Conservation (phyloP, 2,888 invertebrate genomes). For the Hydrotaea diabolus region DNA sequence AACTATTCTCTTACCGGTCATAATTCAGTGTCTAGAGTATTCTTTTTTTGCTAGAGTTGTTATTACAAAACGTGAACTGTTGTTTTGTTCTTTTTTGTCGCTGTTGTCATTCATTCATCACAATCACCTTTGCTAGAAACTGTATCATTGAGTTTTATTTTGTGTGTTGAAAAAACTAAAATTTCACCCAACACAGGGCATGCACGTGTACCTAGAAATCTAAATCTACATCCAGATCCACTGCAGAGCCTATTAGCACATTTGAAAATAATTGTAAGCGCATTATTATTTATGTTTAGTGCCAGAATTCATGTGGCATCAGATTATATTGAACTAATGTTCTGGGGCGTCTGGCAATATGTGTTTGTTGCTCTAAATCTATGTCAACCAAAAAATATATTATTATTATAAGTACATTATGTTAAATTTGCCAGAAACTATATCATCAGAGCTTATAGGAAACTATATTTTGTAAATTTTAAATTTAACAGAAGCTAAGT, state of each 20-base stretch:
- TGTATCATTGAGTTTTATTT: slow-evolving; percentile 6
- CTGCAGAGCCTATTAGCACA: slow-evolving; percentile 34
- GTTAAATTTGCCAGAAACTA: too few relatives aligned
- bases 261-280: slow-evolving; percentile 47
- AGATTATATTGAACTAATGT: too few relatives aligned
- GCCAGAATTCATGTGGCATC: too few relatives aligned
- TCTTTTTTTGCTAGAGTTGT: neutral
- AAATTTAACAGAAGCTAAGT: too few relatives aligned
- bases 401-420: too few relatives aligned
- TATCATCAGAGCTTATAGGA: too few relatives aligned
- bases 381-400: too few relatives aligned
- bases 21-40: neutral
- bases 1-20: too few relatives aligned
- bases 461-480: too few relatives aligned
- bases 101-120: neutral
- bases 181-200: neutral
- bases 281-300: too few relatives aligned
- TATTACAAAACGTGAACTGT: neutral
- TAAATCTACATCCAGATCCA: neutral
- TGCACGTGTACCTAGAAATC: neutral
- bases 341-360: too few relatives aligned
- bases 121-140: neutral
- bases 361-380: too few relatives aligned
- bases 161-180: slow-evolving; percentile 1
- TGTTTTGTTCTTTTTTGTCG: neutral